Evolutionary conservation across 2,888 invertebrate genomes (phyloP), one percentile per base, ranked within the genome.

Genomic region (Lithophane leautieri): DNA sequence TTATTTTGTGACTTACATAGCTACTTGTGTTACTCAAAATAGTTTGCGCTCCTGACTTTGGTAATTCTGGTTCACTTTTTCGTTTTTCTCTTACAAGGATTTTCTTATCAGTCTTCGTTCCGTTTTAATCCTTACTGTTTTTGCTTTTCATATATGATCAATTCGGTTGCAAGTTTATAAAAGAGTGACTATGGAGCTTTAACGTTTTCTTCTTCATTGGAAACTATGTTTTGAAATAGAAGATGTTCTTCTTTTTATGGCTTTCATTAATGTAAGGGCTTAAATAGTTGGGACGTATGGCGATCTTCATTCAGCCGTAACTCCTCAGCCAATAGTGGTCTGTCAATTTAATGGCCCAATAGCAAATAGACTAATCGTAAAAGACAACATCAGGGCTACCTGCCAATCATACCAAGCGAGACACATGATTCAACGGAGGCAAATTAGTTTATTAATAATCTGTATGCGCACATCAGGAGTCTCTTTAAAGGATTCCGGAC

Each of bases 401-500:
- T 84, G 84, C 81, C 81, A 80, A 56, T 82, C 85, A 76, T 85
- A 65, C 82, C 82, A n/a, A 62, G 50, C 85, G 63, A 52, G 82
- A 70, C 72, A 14, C 69, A 73, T 84, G 70, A 76, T 58, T 81
- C 82, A 84, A 70, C 52, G 22, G 61, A 73, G 85, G 82, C 82
- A 85, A 81, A 82, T 82, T 81, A 42, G 85, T 82, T 84, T 84
- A 84, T 81, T 76, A 65, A 73, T 81, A 81, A 73, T 44, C 42
- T 44, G 19, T 67, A 50, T 50, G 47, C 28, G 28, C 34, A 54
- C 44, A 58, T 69, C 47, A 28, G 4, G 54, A 62, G 42, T 40
- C 6, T 63, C 28, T 60, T 56, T 8, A 61, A n/a, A n/a, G 44
- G 71, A 66, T 61, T 78, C n/a, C 0, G 28, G 9, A 16, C 34